Percentiles rank a stretch among this genome's conserved stretches.
Evolutionary conservation across 2,113 vertebrate genomes (phyloP).

Genomic region (Pseudolaguvia tuberculata): DNA sequence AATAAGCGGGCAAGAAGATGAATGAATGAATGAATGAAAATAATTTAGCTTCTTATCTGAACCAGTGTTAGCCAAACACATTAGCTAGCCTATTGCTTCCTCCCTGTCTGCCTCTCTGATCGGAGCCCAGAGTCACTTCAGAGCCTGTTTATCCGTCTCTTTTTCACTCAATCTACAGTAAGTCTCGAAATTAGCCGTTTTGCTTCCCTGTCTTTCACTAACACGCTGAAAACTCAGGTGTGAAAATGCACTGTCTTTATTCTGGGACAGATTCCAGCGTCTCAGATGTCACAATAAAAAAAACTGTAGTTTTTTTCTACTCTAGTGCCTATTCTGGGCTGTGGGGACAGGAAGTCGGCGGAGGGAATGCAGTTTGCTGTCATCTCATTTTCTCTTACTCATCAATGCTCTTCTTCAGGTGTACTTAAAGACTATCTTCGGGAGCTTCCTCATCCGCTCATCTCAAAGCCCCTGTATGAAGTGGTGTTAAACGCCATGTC

Average conservation of each 20-base stretch:
- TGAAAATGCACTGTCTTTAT: constrained; percentile 7
- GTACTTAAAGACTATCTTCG: constrained; percentile 96
- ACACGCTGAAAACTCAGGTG: constrained; percentile 25
- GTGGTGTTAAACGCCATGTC: constrained; percentile 85
- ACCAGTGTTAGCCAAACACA: constrained; percentile 1
- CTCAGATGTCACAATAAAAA: too few species aligned
- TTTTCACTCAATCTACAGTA: constrained; percentile 22
- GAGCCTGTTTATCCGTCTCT: background rate
- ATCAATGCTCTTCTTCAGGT: constrained; percentile 63
- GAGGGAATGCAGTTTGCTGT: too few species aligned
- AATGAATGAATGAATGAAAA: too few species aligned
- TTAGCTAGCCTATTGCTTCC: background rate
- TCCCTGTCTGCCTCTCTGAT: background rate
- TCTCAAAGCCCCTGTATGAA: constrained; percentile 89
- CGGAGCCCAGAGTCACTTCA: background rate
- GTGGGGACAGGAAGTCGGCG: background rate
- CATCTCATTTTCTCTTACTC: background rate
- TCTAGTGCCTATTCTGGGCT: constrained; percentile 3
- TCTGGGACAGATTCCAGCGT: constrained; percentile 32
- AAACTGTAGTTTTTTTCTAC: background rate
- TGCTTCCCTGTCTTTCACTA: constrained; percentile 4
- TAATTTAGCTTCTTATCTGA: constrained; percentile 5
- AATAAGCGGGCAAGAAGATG: too few species aligned
- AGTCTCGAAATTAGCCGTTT: constrained; percentile 1
- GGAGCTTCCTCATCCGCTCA: constrained; percentile 90